Evolutionary conservation across 2,113 vertebrate genomes (phyloP).

Genomic region (Nyctibius bracteatus): DNA sequence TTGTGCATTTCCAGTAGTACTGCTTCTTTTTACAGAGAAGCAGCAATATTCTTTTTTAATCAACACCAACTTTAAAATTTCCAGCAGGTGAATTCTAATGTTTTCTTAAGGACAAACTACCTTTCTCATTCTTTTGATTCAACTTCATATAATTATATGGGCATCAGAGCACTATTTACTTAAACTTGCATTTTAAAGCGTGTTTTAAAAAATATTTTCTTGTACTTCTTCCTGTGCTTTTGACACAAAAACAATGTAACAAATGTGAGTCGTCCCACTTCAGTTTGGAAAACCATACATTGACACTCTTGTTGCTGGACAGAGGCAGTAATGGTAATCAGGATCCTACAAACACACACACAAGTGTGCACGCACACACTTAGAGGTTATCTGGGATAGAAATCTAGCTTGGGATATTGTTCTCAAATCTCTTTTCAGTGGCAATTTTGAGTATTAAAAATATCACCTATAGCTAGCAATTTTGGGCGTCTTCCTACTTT

Average conservation of each 20-base stretch:
- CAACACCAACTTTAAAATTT: neutral
- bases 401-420: neutral
- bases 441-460: neutral
- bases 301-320: neutral
- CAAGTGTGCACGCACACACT: accelerated
- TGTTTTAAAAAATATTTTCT: neutral
- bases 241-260: neutral
- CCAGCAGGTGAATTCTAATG: neutral
- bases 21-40: neutral
- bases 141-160: neutral
- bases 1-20: neutral
- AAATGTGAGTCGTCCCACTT: neutral
- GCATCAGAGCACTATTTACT: neutral
- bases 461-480: neutral
- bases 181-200: neutral
- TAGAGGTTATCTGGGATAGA: neutral
- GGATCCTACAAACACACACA: neutral
- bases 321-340: neutral
- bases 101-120: neutral
- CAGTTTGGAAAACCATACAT: neutral
- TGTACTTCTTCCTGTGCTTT: neutral
- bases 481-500: neutral
- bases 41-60: neutral
- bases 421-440: neutral
- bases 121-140: neutral